Evolutionary conservation across 2,888 invertebrate genomes (phyloP), one percentile per base, ranked within the genome.

Genomic region (Pseudococcus jackbeardsleyi): DNA sequence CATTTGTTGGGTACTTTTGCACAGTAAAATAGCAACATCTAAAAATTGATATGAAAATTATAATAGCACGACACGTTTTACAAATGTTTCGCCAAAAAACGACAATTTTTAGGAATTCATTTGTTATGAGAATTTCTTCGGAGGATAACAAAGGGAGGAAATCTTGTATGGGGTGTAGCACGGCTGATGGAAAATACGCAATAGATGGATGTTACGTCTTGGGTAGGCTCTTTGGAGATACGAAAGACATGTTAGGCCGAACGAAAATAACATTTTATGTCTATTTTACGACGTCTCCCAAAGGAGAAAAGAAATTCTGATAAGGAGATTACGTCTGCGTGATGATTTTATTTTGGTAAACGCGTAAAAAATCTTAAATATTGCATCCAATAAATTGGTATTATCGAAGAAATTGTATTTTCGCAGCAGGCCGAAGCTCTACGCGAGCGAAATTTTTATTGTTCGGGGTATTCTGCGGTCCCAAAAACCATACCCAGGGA

Each of bases 321-420:
- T 79, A 79, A 79, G 79, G 11, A 79, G 79, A 79, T 79, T 79
- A 79, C 79, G 22, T 26, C 42, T 46, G 42, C 9, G 79, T 42
- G 79, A 79, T 79, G 42, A 79, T 79, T 79, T 79, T 79, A 79
- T 79, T 79, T 79, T 46, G 26, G 79, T 79, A 79, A 79, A 39
- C 42, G 42, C 79, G 42, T 42, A 33, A 79, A 79, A 79, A 79
- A 79, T 42, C 79, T 79, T 79, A 79, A 79, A 79, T 79, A 79
- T 79, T 19, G 79, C 42, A 42, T 42, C 79, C 79, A 79, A 79
- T 79, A 79, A 79, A 79, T 79, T 79, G 79, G 79, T 79, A 79
- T 79, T 79, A 79, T 79, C 79, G 79, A 12, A 72, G 79, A 79
- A 79, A 79, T 79, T 79, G 79, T 79, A 79, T 79, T 79, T 79